Percentiles rank a stretch among this genome's conserved stretches.
Evolutionary conservation across 2,797 vertebrate genomes (phyloP).

Genomic region (Enteromius mattozi): DNA sequence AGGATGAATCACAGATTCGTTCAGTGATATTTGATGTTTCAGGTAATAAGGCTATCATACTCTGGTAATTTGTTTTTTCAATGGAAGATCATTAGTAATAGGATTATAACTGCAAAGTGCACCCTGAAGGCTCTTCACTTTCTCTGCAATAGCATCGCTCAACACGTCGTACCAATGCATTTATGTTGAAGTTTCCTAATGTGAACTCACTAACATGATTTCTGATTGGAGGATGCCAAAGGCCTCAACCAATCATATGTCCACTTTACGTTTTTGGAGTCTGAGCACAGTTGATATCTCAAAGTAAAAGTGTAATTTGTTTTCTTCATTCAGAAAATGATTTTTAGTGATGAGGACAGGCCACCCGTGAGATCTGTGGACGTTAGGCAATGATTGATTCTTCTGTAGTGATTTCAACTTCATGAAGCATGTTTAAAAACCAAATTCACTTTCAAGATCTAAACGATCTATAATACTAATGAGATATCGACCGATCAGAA

Average conservation of each 20-base stretch:
- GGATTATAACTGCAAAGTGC: constrained; percentile 46
- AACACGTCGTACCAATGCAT: not conserved
- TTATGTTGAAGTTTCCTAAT: not conserved
- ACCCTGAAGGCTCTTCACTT: constrained; percentile 7
- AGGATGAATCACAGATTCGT: constrained; percentile 51
- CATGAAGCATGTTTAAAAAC: constrained; percentile 3
- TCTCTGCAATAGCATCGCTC: not conserved
- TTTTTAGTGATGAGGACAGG: not conserved
- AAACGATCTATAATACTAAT: constrained; percentile 3
- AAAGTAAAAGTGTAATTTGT: not conserved
- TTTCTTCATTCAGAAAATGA: not conserved
- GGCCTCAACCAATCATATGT: constrained; percentile 6
- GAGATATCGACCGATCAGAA: not conserved
- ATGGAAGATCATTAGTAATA: constrained; percentile 52
- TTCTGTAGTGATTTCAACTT: constrained; percentile 4
- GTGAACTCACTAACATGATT: not conserved
- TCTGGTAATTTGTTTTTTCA: constrained; percentile 50
- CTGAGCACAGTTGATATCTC: not conserved
- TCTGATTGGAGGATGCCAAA: constrained; percentile 8
- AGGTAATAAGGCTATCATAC: constrained; percentile 51
- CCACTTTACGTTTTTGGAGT: not conserved
- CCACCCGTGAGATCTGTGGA: not conserved
- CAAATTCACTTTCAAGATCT: not conserved
- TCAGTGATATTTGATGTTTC: constrained; percentile 53
- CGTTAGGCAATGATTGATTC: not conserved